Conservation (phyloP, 1,140 invertebrate species). For the Apis laboriosa region DNA sequence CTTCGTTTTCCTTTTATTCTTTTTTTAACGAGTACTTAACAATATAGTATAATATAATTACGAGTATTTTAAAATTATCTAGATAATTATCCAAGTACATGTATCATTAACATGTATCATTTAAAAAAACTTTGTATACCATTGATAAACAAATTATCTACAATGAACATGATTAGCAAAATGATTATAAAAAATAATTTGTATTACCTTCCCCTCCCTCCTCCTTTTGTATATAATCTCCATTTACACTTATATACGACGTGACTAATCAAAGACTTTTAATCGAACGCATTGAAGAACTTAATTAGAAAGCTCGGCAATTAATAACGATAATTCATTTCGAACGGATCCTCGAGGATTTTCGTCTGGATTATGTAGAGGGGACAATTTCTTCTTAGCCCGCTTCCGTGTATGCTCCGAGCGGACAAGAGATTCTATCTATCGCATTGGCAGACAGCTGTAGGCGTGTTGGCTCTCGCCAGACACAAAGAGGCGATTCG, state of each 20-base stretch:
- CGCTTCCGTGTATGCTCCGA: slow-evolving; percentile 33
- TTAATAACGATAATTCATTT: not conserved
- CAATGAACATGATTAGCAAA: too few species aligned
- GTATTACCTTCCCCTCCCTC: too few species aligned
- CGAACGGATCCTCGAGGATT: not conserved
- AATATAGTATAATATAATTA: too few species aligned
- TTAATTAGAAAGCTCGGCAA: not conserved
- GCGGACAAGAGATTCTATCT: slow-evolving; percentile 35
- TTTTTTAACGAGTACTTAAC: too few species aligned
- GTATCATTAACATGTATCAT: too few species aligned
- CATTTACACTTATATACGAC: too few species aligned
- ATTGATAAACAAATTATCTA: too few species aligned
- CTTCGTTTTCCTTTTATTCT: too few species aligned
- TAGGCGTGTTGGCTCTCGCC: slow-evolving; percentile 60
- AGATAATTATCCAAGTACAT: not conserved
- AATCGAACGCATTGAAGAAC: not conserved
- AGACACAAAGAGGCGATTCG: slow-evolving; percentile 65
- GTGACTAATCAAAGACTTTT: too few species aligned
- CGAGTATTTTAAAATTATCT: not conserved
- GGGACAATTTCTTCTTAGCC: slow-evolving; percentile 37
- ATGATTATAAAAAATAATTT: too few species aligned
- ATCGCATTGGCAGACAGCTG: slow-evolving; percentile 53
- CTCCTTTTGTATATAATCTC: not conserved
- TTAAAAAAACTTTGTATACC: too few species aligned
- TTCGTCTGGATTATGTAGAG: not conserved